A percentile compares a stretch with the other conserved stretches of the same genome.
These are phyloP conservation scores for Andrena dorsata DNA, from an alignment of 2,888 invertebrate species.

Conservation along the genomic window DNA sequence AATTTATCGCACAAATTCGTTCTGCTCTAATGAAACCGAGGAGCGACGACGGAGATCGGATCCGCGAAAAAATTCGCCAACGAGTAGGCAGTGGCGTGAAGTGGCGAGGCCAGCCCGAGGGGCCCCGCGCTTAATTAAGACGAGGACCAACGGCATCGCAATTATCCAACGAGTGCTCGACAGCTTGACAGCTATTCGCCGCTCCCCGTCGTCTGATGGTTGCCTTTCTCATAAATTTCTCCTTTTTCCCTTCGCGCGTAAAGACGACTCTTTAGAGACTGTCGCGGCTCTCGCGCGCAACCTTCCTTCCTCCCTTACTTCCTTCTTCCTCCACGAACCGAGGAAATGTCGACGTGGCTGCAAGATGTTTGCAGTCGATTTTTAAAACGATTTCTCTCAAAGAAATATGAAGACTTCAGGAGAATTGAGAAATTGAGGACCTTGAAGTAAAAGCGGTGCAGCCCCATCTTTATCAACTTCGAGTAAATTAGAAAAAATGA, in stretches of 20 bases:
- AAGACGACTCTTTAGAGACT: slow-evolving; percentile 38
- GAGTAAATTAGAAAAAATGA: too few species aligned
- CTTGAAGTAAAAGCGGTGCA: too few species aligned
- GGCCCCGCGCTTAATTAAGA: slow-evolving; percentile 71
- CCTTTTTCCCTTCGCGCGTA: slow-evolving; percentile 18
- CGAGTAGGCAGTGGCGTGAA: slow-evolving; percentile 26
- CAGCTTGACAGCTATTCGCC: slow-evolving; percentile 66
- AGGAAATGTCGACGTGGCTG: too few species aligned
- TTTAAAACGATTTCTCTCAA: too few species aligned
- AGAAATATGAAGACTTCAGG: too few species aligned
- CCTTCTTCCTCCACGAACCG: neutral
- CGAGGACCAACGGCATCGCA: slow-evolving; percentile 73
- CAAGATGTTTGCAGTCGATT: too few species aligned
- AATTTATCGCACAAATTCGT: neutral
- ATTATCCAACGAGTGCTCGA: slow-evolving; percentile 72
- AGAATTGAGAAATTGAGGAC: too few species aligned
- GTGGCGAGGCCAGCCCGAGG: slow-evolving; percentile 41
- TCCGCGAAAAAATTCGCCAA: slow-evolving; percentile 36
- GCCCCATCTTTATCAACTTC: too few species aligned
- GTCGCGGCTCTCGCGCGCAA: slow-evolving; percentile 21
- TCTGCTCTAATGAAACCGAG: neutral
- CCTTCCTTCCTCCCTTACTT: slow-evolving; percentile 13
- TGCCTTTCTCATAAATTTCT: slow-evolving; percentile 40
- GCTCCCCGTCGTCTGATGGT: slow-evolving; percentile 34
- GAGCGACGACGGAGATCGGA: slow-evolving; percentile 11